Base-by-base conservation (phyloP, 2,888 invertebrate species). In the Neoscelio sp. region DNA sequence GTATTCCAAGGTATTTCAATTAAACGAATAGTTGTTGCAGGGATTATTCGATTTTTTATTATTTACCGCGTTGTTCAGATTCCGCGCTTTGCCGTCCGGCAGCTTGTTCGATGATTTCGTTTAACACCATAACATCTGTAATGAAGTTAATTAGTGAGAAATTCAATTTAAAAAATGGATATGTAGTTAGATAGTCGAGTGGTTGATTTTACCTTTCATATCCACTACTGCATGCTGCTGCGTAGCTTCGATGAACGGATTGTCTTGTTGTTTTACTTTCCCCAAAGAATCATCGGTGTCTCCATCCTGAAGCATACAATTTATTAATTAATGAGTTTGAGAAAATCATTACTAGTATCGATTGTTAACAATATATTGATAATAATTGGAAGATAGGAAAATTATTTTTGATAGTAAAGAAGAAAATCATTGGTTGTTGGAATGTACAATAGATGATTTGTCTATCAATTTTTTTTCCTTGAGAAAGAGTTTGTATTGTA, bases 31-130 rank as follows among this genome's bases (percentile, higher is more conserved):
- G n/a, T n/a, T n/a, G n/a, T n/a, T n/a, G n/a, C n/a, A n/a, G n/a
- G n/a, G n/a, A n/a, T n/a, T n/a, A n/a, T n/a, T n/a, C 15, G n/a
- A 12, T 2, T 23, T 30, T 33, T 6, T 54, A n/a, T 23, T 38
- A 60, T 46, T 93, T 95, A 97, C 96, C 96, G 94, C 95, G 96
- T 91, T 95, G 95, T 82, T 97, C 97, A 89, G 96, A 96, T 76
- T 95, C 94, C 89, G 95, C 93, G 92, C 96, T 96, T 89, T 96
- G 96, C 90, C 96, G 93, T 84, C 96, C 96, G 75, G 98, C 96
- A 73, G 96, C 98, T 93, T 98, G 98, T 90, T 98, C 98, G 86
- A 98, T 97, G 87, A 99, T 97, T 91, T 98, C 98, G 90, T 97
- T 98, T 87, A 98, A 92, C 86, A 98, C 98, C 97, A 98, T 97